These are phyloP conservation scores for Limnephilus lunatus DNA, from an alignment of 2,888 invertebrate genomes.

Conservation along the genomic window DNA sequence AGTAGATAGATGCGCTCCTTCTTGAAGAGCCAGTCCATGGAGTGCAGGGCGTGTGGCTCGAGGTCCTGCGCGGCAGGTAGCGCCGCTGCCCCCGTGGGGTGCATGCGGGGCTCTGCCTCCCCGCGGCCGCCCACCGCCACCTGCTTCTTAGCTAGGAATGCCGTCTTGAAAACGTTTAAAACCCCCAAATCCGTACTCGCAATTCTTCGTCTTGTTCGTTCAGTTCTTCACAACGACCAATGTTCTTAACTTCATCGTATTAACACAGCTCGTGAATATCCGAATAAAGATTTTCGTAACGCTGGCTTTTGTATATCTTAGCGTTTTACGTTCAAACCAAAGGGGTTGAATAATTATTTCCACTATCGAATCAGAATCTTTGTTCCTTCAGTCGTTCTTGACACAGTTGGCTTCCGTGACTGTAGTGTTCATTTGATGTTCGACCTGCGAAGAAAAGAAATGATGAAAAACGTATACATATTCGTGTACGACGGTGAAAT, in stretches of 20 bases:
- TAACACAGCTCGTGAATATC: not conserved
- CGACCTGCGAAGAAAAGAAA: constrained; percentile 64
- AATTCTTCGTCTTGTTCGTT: constrained; percentile 31
- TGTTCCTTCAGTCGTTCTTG: constrained; percentile 60
- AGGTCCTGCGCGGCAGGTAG: constrained; percentile 90
- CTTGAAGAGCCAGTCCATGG: constrained; percentile 98
- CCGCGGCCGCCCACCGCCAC: constrained; percentile 66
- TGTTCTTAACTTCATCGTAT: constrained; percentile 50
- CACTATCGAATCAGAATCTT: constrained; percentile 61
- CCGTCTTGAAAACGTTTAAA: constrained; percentile 63
- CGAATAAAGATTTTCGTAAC: not conserved
- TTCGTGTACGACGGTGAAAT: constrained; percentile 73
- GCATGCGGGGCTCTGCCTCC: constrained; percentile 78
- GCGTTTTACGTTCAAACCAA: not conserved
- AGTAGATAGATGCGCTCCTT: constrained; percentile 95
- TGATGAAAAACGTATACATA: constrained; percentile 57
- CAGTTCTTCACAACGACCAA: constrained; percentile 34
- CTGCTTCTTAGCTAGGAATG: constrained; percentile 63
- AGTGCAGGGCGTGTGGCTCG: constrained; percentile 96
- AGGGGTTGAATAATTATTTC: constrained; percentile 47
- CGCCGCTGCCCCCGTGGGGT: constrained; percentile 84
- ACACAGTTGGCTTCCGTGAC: constrained; percentile 64
- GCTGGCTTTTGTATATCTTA: not conserved
- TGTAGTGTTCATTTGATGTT: constrained; percentile 64
- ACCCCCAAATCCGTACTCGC: constrained; percentile 31